Conservation (phyloP, 2,888 invertebrate genomes). For the Ischnura elegans region DNA sequence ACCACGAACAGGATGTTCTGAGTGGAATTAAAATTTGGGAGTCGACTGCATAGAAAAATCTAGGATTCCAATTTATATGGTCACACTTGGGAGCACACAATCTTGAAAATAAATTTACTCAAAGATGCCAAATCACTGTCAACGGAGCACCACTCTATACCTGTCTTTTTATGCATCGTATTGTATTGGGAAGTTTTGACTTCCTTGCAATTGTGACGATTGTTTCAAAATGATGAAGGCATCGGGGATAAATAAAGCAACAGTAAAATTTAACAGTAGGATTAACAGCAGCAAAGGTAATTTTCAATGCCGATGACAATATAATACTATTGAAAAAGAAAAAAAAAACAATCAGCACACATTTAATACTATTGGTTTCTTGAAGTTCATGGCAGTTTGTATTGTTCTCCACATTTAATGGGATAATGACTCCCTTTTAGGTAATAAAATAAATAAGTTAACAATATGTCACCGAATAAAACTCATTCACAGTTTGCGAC, state of each 20-base stretch:
- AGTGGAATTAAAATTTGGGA: neutral
- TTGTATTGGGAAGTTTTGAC: neutral
- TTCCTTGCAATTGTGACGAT: neutral
- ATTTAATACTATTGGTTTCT: conserved; percentile 64
- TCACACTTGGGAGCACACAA: conserved; percentile 31
- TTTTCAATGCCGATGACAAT: conserved; percentile 41
- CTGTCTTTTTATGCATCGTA: conserved; percentile 25
- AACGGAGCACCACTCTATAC: neutral
- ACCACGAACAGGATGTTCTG: neutral
- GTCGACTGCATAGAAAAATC: neutral
- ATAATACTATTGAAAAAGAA: conserved; percentile 44
- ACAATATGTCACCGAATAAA: neutral
- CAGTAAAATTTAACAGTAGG: conserved; percentile 56
- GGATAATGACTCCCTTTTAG: neutral
- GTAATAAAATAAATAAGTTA: conserved; percentile 40
- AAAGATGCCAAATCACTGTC: conserved; percentile 10
- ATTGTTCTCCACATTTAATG: conserved; percentile 10
- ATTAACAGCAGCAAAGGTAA: conserved; percentile 56
- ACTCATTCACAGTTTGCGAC: conserved; percentile 20
- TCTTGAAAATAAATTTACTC: neutral
- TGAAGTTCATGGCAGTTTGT: conserved; percentile 33
- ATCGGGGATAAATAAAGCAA: conserved; percentile 58
- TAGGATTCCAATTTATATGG: neutral
- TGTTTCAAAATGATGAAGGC: conserved; percentile 13
- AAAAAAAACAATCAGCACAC: conserved; percentile 53